These are phyloP conservation scores for Reticulitermes speratus DNA, from an alignment of 1,140 invertebrate genomes.

Conservation along the genomic window DNA sequence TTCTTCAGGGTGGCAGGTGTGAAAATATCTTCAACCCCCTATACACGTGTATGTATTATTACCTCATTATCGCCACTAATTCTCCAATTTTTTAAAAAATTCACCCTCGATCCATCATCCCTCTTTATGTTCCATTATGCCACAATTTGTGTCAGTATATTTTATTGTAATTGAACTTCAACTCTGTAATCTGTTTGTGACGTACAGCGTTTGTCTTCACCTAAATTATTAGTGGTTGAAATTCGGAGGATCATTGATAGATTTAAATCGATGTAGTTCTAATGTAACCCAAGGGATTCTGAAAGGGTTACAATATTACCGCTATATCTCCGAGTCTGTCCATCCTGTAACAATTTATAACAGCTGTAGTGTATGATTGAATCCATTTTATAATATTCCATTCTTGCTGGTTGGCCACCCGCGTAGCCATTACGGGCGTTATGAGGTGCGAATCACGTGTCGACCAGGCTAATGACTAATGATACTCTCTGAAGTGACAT, in stretches of 20 bases:
- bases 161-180: background rate
- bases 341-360: background rate
- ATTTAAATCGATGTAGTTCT: background rate
- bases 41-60: conserved; percentile 14
- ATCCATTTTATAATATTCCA: background rate
- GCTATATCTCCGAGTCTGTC: background rate
- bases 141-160: background rate
- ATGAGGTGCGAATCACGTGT: background rate
- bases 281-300: background rate
- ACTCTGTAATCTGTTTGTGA: background rate
- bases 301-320: background rate
- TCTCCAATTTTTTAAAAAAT: background rate
- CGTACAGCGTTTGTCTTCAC: background rate
- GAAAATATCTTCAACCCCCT: background rate
- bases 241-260: background rate
- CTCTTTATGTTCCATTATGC: background rate
- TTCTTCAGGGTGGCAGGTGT: conserved; percentile 9
- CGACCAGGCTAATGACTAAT: background rate
- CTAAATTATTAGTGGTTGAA: background rate
- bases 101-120: background rate
- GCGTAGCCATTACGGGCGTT: background rate
- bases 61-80: background rate
- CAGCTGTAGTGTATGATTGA: background rate
- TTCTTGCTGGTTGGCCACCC: background rate
- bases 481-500: conserved; percentile 12